Percentiles rank a stretch among this genome's conserved stretches.
These are phyloP conservation scores for Ommatoiulus sabulosus DNA, from an alignment of 2,888 invertebrate species.

Conservation along the genomic window DNA sequence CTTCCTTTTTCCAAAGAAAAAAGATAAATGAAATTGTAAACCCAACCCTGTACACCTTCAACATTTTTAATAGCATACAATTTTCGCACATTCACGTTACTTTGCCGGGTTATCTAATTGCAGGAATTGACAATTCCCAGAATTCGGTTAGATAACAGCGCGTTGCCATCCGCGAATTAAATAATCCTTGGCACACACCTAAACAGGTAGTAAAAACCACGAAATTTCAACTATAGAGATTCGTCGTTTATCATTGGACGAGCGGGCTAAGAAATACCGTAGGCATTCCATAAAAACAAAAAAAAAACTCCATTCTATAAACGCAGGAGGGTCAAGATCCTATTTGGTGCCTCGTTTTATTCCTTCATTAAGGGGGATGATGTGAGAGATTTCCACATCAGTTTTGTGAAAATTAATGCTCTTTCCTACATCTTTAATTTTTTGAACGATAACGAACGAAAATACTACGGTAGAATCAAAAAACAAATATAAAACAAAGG, in stretches of 20 bases:
- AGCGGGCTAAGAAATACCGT: neutral
- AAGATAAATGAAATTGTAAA: slow-evolving; percentile 11
- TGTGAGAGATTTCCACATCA: too few relatives aligned
- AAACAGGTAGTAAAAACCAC: neutral
- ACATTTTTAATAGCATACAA: neutral
- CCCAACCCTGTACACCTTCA: slow-evolving; percentile 8
- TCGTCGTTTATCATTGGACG: neutral
- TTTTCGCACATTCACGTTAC: neutral
- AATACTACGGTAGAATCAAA: too few relatives aligned
- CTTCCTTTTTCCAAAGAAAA: slow-evolving; percentile 26
- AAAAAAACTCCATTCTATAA: neutral
- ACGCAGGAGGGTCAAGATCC: neutral
- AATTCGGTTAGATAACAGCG: neutral
- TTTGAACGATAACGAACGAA: too few relatives aligned
- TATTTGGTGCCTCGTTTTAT: neutral
- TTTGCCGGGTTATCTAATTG: neutral
- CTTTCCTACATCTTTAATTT: too few relatives aligned
- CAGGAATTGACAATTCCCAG: slow-evolving; percentile 13
- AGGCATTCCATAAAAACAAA: neutral
- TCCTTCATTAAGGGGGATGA: neutral
- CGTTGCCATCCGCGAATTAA: neutral
- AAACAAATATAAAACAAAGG: too few relatives aligned
- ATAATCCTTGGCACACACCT: neutral
- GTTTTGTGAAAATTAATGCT: too few relatives aligned
- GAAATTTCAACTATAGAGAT: neutral